Evolutionary conservation across 2,888 invertebrate species (phyloP).

Genomic region (Zootermopsis nevadensis): DNA sequence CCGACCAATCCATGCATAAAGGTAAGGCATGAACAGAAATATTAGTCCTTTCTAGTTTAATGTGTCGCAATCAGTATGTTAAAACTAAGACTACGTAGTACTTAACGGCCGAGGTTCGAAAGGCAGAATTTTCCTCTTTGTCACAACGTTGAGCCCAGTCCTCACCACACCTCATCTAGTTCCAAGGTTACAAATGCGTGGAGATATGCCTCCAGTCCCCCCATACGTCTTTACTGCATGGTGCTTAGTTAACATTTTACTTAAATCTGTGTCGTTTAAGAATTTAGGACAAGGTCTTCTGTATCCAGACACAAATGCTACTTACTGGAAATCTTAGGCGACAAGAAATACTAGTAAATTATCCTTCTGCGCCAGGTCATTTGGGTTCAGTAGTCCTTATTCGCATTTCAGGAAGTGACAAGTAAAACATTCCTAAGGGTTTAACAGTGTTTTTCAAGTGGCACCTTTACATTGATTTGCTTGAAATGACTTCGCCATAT

Average conservation of each 20-base stretch:
- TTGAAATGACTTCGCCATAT: neutral
- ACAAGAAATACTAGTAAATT: neutral
- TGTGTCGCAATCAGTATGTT: too few relatives aligned
- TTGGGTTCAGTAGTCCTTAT: slow-evolving; percentile 17
- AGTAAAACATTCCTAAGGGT: neutral
- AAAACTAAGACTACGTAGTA: too few relatives aligned
- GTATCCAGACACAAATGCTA: neutral
- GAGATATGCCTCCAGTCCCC: too few relatives aligned
- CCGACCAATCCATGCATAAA: slow-evolving; percentile 66
- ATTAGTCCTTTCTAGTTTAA: too few relatives aligned
- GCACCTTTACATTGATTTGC: neutral
- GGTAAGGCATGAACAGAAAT: slow-evolving; percentile 57
- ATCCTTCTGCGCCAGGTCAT: neutral
- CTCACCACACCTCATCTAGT: too few relatives aligned
- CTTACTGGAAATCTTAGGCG: too few relatives aligned
- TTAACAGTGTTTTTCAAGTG: neutral
- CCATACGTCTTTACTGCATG: too few relatives aligned
- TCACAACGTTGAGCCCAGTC: too few relatives aligned
- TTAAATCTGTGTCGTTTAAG: neutral
- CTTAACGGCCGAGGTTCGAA: too few relatives aligned
- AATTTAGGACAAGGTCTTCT: neutral
- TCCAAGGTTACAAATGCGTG: too few relatives aligned
- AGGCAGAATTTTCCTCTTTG: too few relatives aligned
- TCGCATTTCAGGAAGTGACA: neutral
- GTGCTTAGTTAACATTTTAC: too few relatives aligned